phyloP scores from a whole-genome alignment of 1,140 invertebrate genomes.

The Bombus ignitus region DNA sequence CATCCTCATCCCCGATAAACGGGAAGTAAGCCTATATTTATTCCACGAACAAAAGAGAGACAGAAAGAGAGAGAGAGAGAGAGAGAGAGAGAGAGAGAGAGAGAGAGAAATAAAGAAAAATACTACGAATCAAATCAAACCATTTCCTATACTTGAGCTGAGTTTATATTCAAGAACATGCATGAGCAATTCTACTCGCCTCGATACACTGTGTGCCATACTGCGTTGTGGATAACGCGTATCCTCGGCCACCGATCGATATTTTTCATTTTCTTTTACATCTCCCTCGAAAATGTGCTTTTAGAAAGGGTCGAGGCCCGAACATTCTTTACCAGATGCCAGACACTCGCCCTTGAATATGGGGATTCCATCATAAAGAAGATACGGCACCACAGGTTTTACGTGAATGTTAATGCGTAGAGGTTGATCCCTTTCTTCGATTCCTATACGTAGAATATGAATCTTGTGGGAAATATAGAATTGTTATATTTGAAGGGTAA shows the following conservation, averaged over 20 bases:
- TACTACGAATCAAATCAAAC: constrained; percentile 24
- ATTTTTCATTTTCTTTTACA: constrained; percentile 60
- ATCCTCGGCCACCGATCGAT: constrained; percentile 21
- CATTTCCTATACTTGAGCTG: neutral
- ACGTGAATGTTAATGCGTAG: no score
- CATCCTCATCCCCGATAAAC: neutral
- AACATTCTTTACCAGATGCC: constrained; percentile 11
- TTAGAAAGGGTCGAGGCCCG: neutral
- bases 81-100: neutral
- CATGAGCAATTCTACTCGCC: neutral
- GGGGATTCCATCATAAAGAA: neutral
- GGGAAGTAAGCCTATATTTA: neutral
- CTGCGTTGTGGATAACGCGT: constrained; percentile 31
- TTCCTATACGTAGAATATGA: no score
- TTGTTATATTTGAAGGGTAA: no score
- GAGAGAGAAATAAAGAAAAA: neutral
- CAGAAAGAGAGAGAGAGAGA: neutral
- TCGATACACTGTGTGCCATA: neutral
- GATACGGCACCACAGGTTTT: neutral
- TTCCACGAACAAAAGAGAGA: neutral
- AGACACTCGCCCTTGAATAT: neutral
- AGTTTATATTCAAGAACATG: constrained; percentile 32
- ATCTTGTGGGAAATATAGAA: no score
- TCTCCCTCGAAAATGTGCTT: constrained; percentile 42
- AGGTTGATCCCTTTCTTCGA: no score